Conservation (phyloP, 2,113 vertebrate genomes). For the Prinia subflava region DNA sequence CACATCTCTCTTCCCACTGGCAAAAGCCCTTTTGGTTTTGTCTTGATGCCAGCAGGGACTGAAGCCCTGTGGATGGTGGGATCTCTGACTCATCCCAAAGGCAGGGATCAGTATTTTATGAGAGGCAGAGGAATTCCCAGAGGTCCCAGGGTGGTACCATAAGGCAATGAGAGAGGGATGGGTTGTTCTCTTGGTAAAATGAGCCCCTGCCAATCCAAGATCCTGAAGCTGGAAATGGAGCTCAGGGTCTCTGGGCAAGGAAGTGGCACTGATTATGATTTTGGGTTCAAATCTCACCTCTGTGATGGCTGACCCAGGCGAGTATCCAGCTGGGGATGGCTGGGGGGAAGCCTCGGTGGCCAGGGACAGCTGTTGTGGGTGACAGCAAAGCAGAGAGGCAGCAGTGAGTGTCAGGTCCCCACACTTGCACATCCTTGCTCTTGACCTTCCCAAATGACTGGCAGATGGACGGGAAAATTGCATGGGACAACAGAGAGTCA, state of each 20-base stretch:
- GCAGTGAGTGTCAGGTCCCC: neutral
- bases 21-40: neutral
- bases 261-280: neutral
- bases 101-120: neutral
- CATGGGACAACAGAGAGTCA: neutral
- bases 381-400: neutral
- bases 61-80: neutral
- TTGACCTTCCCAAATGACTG: neutral
- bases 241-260: neutral
- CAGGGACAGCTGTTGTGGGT: neutral
- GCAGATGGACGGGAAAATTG: slow-evolving; percentile 40
- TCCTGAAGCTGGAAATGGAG: neutral
- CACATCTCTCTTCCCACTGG: neutral
- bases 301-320: neutral
- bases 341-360: neutral
- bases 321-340: neutral
- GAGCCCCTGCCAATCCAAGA: neutral
- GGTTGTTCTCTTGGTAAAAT: neutral
- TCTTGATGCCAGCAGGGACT: neutral
- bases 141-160: neutral
- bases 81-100: neutral
- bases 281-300: neutral
- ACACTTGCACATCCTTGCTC: neutral
- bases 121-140: neutral
- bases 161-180: no score